Base-by-base conservation (phyloP, 53 echinoderm and acorn worm genomes). In the Stichopus horrens region DNA sequence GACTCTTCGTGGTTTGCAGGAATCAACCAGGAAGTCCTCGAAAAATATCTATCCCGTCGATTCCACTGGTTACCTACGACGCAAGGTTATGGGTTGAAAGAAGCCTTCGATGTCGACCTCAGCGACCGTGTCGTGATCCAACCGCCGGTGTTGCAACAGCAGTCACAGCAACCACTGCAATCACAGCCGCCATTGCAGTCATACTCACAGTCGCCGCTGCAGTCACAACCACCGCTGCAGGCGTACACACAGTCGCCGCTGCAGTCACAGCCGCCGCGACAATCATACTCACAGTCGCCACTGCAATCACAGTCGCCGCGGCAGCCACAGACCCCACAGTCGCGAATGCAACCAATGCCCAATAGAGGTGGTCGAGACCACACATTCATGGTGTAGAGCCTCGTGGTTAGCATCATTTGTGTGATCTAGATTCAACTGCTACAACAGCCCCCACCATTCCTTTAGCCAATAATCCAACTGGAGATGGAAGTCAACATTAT, bases 1-100 rank as follows among this genome's bases (percentile, higher is more conserved):
- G n/a, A n/a, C 55, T 51, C 37, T 52, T n/a, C n/a, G n/a, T 84
- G 85, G 85, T 84, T 84, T 66, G 85, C 23, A 11, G 85, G 85
- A 52, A 85, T 85, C 52, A 52, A 85, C 18, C 58, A 85, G 9
- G 67, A 66, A 13, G 23, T 67, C 8, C 18, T 85, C 14, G 85
- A 85, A 9, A 85, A 59, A 16, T 85, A 85, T 52, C 85, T 85
- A 7, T 85, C 85, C 20, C 52, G 85, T 9, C 85, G 85, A 6
- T 51, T 65, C 52, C 85, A 85, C 22, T 85, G 85, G 85, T 10
- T 23, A 52, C 23, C 66, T 52, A 66, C 85, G 7, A 10, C 85
- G 9, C 85, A 85, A 23, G 66, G 66, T 9, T 85, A 85, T 67
- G 85, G 51, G 85, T 7, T 85, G 85, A 85, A 67, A 67, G 65